Percentiles rank a stretch among this genome's conserved stretches.
Evolutionary conservation across 2,113 vertebrate species (phyloP).

Genomic region (Alces alces): DNA sequence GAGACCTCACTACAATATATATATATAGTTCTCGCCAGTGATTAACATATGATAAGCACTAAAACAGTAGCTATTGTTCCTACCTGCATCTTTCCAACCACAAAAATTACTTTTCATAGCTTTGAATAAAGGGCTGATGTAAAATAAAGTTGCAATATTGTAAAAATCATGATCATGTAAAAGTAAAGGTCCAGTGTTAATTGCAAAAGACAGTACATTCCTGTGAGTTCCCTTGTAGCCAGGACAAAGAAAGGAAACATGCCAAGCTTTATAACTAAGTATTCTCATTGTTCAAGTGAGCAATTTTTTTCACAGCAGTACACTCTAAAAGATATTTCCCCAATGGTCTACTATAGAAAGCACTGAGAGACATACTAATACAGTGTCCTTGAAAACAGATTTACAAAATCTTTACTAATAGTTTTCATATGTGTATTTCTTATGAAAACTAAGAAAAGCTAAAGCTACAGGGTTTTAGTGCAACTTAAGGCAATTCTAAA

Average conservation of each 20-base stretch:
- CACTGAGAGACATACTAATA: not conserved
- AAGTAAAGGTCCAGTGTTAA: not conserved
- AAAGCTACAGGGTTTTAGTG: not conserved
- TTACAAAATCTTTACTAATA: not conserved
- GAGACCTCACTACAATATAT: not conserved
- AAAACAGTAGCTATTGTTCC: not conserved
- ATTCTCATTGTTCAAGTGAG: not conserved
- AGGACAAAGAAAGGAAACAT: slow-evolving; percentile 24
- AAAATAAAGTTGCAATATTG: not conserved
- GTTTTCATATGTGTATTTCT: not conserved
- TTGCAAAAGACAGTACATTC: not conserved
- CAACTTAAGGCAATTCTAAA: not conserved
- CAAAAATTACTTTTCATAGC: not conserved
- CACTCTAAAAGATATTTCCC: not conserved
- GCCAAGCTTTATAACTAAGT: not conserved
- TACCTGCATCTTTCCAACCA: not conserved
- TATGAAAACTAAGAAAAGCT: not conserved
- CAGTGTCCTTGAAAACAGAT: not conserved
- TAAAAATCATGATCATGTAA: not conserved
- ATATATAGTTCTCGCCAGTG: not conserved
- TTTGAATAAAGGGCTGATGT: not conserved
- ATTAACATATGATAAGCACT: not conserved
- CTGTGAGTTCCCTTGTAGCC: not conserved
- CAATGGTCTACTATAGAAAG: not conserved
- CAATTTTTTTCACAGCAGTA: not conserved